Base-by-base conservation (phyloP, 2,888 invertebrate genomes). In the Leptinotarsa tumamoca region DNA sequence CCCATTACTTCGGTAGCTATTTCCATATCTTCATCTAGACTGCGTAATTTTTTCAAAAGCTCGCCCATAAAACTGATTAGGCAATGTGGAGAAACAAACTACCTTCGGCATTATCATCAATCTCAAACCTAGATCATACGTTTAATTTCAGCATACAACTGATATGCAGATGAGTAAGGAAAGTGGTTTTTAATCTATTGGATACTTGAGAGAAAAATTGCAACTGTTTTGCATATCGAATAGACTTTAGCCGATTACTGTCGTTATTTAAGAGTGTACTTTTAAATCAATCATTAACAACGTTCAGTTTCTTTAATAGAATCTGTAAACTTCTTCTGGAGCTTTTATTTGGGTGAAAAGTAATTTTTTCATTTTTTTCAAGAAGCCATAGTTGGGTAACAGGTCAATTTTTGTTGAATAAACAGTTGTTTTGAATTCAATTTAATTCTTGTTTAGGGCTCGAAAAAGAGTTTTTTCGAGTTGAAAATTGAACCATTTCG, bases 61-160 rank as follows among this genome's bases (percentile, higher is more conserved):
- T 15, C 27, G 63, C 63, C 33, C 43, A 63, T 63, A 63, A 63
- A 63, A 63, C 63, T 63, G 63, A 63, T 63, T 43, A 63, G 63
- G 63, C 33, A 33, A 63, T 43, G 63, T 15, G 63, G 63, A 63
- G 63, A 63, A 63, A 15, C 27, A 63, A 63, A 68, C 68, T 51
- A 17, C 18, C 69, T 56, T 69, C 56, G 18, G 18, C 56, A 33
- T 56, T 69, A 69, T 69, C 69, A 69, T 54, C 54, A 49, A 69
- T 69, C 69, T 69, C 33, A n/a, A 33, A 56, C 17, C 27, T 69
- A 51, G 54, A 69, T 69, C 69, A 69, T 56, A 69, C 56, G 56
- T 54, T 56, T 56, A 54, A 69, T 56, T 69, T 56, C 69, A 56
- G 56, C 54, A 27, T 56, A 18, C 69, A 56, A 69, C 56, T 18